Evolutionary conservation across 2,888 invertebrate species (phyloP).

Genomic region (Trichogramma dendrolimi): DNA sequence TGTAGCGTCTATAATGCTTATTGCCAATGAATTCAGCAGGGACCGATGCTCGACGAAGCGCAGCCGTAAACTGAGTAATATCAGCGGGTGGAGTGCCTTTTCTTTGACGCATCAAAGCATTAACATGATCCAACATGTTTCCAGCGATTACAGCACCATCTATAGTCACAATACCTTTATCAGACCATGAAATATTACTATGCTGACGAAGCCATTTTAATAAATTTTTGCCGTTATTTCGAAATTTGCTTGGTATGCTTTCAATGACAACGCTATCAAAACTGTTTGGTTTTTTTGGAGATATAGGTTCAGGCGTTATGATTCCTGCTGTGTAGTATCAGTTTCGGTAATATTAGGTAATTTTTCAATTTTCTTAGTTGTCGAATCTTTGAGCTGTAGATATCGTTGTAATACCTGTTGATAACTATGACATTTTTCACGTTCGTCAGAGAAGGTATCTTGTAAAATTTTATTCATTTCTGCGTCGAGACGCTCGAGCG

Average conservation of each 20-base stretch:
- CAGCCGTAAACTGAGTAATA: conserved; percentile 4
- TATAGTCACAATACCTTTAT: conserved; percentile 12
- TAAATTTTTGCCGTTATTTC: not conserved
- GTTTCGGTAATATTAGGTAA: too few species aligned
- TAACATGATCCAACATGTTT: conserved; percentile 20
- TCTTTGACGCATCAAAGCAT: conserved; percentile 14
- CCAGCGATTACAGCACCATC: conserved; percentile 1
- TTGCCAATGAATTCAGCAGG: conserved; percentile 8
- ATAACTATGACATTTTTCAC: too few species aligned
- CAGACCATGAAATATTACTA: conserved; percentile 13
- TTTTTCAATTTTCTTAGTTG: too few species aligned
- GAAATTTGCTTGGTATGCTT: not conserved
- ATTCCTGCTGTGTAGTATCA: too few species aligned
- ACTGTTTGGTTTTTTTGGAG: too few species aligned
- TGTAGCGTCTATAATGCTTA: not conserved
- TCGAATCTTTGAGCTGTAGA: too few species aligned
- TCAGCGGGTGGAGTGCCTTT: conserved; percentile 6
- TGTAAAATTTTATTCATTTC: too few species aligned
- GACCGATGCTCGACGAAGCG: conserved; percentile 3
- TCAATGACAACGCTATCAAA: not conserved
- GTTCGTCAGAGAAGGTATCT: too few species aligned
- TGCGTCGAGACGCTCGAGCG: too few species aligned
- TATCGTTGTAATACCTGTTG: too few species aligned
- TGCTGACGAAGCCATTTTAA: not conserved
- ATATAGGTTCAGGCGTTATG: too few species aligned